phyloP scores from a whole-genome alignment of 2,797 vertebrate species.

The Melanogrammus aeglefinus region DNA sequence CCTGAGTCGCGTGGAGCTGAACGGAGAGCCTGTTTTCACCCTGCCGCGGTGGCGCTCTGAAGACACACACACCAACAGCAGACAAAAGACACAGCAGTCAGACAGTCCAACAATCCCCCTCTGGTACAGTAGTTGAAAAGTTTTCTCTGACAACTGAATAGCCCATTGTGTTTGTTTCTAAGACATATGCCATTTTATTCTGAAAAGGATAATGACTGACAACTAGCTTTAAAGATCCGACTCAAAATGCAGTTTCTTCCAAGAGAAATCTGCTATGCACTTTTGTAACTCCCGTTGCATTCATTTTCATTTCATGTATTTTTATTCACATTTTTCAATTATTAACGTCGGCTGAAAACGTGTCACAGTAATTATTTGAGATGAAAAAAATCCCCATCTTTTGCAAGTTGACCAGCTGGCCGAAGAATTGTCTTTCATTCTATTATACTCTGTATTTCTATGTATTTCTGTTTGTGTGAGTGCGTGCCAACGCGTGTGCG shows the following conservation, averaged over 20 bases:
- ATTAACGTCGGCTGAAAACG: neutral
- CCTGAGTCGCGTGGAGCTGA: slow-evolving; percentile 83
- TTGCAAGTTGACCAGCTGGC: slow-evolving; percentile 1
- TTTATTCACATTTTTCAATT: neutral
- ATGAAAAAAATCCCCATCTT: neutral
- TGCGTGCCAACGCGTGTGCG: slow-evolving; percentile 13
- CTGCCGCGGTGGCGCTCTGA: slow-evolving; percentile 86
- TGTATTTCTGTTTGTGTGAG: neutral
- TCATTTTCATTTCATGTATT: neutral
- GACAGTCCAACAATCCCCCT: neutral
- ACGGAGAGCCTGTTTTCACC: slow-evolving; percentile 84
- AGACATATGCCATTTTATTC: neutral
- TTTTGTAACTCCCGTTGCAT: neutral
- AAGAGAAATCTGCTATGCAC: neutral
- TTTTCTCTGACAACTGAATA: neutral
- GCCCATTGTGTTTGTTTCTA: neutral
- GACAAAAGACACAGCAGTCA: slow-evolving; percentile 10
- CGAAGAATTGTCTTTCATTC: neutral
- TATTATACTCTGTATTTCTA: neutral
- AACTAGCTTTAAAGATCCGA: neutral
- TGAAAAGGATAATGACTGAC: neutral
- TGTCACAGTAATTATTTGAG: neutral
- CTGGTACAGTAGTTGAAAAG: neutral
- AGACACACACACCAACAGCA: slow-evolving; percentile 39
- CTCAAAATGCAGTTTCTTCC: neutral